A percentile compares a stretch with the other conserved stretches of the same genome.
Conservation (phyloP, 2,113 vertebrate species). For the Chaetodon auriga region DNA sequence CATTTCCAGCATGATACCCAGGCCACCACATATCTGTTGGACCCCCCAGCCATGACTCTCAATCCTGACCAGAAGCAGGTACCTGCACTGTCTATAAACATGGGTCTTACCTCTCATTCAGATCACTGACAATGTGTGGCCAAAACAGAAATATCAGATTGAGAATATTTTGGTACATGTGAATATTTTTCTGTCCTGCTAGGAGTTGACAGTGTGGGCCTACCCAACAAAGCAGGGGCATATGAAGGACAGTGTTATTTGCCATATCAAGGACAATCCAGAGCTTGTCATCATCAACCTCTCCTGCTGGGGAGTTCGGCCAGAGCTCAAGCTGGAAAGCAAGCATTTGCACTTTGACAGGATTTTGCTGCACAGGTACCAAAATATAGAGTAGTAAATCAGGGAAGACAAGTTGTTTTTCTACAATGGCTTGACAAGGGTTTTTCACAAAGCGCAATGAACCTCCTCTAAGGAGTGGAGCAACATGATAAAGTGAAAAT, state of each 20-base stretch:
- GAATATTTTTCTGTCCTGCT: conserved; percentile 12
- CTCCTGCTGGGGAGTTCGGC: conserved; percentile 89
- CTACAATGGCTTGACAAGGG: background rate
- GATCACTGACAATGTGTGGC: background rate
- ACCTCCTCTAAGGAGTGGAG: background rate
- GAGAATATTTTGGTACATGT: background rate
- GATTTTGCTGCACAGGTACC: conserved; percentile 89
- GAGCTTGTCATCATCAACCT: conserved; percentile 85
- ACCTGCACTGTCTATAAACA: background rate
- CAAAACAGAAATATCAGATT: background rate
- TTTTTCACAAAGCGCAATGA: background rate
- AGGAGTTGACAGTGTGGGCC: conserved; percentile 91
- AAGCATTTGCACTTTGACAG: conserved; percentile 87
- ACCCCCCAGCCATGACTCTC: conserved; percentile 88
- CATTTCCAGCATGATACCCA: conserved; percentile 86
- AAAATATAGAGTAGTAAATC: background rate
- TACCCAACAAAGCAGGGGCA: conserved; percentile 88
- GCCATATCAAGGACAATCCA: conserved; percentile 89
- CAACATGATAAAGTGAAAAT: background rate
- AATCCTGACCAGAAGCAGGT: conserved; percentile 89
- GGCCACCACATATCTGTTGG: conserved; percentile 88
- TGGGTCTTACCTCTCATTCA: background rate
- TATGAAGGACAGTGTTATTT: conserved; percentile 90
- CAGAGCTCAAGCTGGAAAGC: conserved; percentile 89
- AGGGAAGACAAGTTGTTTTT: background rate